Base-by-base conservation (phyloP, 2,888 invertebrate genomes). In the Calliopum simillimum region DNA sequence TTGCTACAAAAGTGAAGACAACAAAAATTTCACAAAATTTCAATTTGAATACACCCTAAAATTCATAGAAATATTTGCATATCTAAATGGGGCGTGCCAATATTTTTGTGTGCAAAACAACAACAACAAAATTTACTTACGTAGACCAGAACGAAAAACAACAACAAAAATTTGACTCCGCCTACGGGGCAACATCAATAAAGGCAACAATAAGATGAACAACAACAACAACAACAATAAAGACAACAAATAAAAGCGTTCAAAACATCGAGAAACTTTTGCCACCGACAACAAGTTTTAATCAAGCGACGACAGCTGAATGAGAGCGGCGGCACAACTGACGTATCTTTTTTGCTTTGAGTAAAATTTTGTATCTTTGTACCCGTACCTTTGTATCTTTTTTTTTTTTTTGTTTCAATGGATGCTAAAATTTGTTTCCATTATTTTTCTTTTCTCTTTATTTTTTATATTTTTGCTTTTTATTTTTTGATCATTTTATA, bases 11-110 rank as follows among this genome's bases (percentile, higher is more conserved):
- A n/a, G n/a, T n/a, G n/a, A n/a, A n/a, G n/a, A n/a, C n/a, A n/a
- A n/a, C n/a, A 13, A 21, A 53, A 53, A 4, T 53, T 21, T 0
- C n/a, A 21, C 12, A 53, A 53, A n/a, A 23, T n/a, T n/a, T 46
- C 44, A 63, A 63, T 33, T 63, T 19, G 19, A 8, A 33, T 33
- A 5, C 33, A 33, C 33, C 56, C 44, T 69, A 53, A 62, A 78
- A 47, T 46, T 65, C 58, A 67, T 47, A 72, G 19, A 80, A 81
- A 80, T 80, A 80, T 80, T 80, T 80, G 74, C 80, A 78, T 80
- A 81, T 81, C 80, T 81, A 81, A 81, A 79, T 81, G 79, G 81
- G 81, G 81, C 81, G 81, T 81, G 81, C 78, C 81, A 78, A 78
- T 73, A 73, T 56, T 68, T 65, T 69, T 64, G 62, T 69, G 51